Conservation (phyloP, 2,888 invertebrate genomes). For the Tenthredo notha region DNA sequence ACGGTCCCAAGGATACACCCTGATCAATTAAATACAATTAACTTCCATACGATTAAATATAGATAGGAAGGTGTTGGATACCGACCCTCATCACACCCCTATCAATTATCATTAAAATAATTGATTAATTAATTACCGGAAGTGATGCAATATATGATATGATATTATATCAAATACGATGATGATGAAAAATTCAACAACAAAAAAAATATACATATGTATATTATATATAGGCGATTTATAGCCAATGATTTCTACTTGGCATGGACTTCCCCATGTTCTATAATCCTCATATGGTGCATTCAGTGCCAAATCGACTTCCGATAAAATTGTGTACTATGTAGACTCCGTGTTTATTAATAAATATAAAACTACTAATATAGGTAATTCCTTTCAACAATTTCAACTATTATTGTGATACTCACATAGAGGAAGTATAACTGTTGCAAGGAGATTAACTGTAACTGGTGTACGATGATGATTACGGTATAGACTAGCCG, state of each 20-base stretch:
- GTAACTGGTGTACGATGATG: constrained; percentile 14
- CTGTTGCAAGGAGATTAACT: not conserved
- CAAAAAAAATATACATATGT: not conserved
- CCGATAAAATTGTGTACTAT: not conserved
- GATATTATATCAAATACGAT: not conserved
- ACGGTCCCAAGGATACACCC: constrained; percentile 71
- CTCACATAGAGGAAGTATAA: constrained; percentile 34
- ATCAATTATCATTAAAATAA: constrained; percentile 15
- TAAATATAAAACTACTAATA: not conserved
- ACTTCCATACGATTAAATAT: not conserved
- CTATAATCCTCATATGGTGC: not conserved
- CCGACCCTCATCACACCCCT: not conserved
- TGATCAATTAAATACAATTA: constrained; percentile 54
- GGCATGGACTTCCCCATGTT: not conserved
- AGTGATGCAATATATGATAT: not conserved
- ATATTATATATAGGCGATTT: not conserved
- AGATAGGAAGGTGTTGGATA: not conserved
- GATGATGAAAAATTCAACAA: not conserved
- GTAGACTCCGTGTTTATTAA: not conserved
- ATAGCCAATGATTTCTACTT: not conserved
- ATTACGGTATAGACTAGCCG: not conserved
- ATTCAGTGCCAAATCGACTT: not conserved
- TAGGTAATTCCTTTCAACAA: not conserved
- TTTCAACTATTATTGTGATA: not conserved
- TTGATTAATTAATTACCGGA: constrained; percentile 34